These are phyloP conservation scores for Bombus confusus DNA, from an alignment of 1,140 invertebrate species.

Conservation along the genomic window DNA sequence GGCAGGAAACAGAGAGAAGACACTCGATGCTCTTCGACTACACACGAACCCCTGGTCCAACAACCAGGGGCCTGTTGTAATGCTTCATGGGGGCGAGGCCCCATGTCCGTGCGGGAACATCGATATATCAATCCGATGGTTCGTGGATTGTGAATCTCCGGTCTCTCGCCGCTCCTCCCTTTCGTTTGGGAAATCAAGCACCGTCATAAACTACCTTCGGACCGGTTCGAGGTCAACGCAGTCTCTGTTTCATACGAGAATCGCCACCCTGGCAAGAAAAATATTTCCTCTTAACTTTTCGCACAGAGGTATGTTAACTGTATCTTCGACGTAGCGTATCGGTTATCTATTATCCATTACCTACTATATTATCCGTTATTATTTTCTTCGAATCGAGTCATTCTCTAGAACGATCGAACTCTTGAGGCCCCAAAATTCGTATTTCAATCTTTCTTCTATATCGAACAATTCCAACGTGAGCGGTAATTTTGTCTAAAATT, in stretches of 20 bases:
- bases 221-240: conserved; percentile 34
- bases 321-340: neutral
- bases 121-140: conserved; percentile 54
- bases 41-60: conserved; percentile 45
- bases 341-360: neutral
- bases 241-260: conserved; percentile 15
- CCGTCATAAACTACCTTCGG: conserved; percentile 55
- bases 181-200: conserved; percentile 57
- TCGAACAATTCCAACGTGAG: no score
- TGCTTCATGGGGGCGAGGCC: conserved; percentile 48
- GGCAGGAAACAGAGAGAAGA: conserved; percentile 49
- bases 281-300: conserved; percentile 1
- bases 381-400: neutral
- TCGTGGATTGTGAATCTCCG: conserved; percentile 44
- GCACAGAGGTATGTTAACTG: neutral
- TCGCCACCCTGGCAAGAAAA: conserved; percentile 6
- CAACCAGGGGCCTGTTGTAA: conserved; percentile 44
- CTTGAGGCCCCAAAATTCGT: neutral
- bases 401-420: neutral
- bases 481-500: neutral
- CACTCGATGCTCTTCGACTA: conserved; percentile 52
- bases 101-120: conserved; percentile 46
- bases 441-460: no score
- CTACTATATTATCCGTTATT: neutral
- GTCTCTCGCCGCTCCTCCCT: conserved; percentile 36